These are phyloP conservation scores for Forbesichthys agassizii DNA, from an alignment of 2,113 vertebrate species.

Conservation along the genomic window DNA sequence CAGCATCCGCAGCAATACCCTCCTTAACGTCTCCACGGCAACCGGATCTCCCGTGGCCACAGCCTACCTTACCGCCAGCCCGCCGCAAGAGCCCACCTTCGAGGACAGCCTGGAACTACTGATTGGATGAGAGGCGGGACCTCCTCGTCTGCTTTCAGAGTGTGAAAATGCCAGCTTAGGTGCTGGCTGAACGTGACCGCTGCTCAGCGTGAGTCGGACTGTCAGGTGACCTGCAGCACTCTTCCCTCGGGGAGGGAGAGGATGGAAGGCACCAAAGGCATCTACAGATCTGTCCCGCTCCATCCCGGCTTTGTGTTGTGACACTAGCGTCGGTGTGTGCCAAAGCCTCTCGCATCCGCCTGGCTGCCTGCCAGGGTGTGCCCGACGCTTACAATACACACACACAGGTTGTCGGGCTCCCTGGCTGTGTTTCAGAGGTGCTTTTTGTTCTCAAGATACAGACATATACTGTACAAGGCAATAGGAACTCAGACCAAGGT, in stretches of 20 bases:
- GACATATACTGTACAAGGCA: slow-evolving; percentile 49
- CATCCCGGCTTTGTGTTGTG: slow-evolving; percentile 48
- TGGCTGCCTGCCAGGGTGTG: slow-evolving; percentile 41
- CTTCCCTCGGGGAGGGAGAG: slow-evolving; percentile 26
- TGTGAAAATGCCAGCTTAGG: slow-evolving; percentile 48
- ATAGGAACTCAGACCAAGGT: slow-evolving; percentile 52
- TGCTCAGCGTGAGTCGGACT: slow-evolving; percentile 43
- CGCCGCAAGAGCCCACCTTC: slow-evolving; percentile 90
- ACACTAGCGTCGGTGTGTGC: slow-evolving; percentile 79
- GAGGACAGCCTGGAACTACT: slow-evolving; percentile 97
- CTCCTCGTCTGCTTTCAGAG: slow-evolving; percentile 2
- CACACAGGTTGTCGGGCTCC: slow-evolving; percentile 36
- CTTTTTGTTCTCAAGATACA: slow-evolving; percentile 47
- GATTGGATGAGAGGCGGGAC: slow-evolving; percentile 69
- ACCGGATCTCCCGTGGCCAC: slow-evolving; percentile 89
- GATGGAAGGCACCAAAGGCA: slow-evolving; percentile 49
- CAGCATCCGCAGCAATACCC: slow-evolving; percentile 69
- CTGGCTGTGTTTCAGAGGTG: slow-evolving; percentile 53
- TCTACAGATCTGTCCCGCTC: slow-evolving; percentile 73
- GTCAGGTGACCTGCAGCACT: slow-evolving; percentile 48
- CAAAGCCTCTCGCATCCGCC: slow-evolving; percentile 73
- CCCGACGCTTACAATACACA: slow-evolving; percentile 59
- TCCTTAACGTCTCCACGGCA: slow-evolving; percentile 70
- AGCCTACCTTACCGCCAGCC: slow-evolving; percentile 88
- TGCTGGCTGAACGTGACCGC: slow-evolving; percentile 68